Evolutionary conservation across 2,797 vertebrate genomes (phyloP).

Genomic region (Hydrophis major): DNA sequence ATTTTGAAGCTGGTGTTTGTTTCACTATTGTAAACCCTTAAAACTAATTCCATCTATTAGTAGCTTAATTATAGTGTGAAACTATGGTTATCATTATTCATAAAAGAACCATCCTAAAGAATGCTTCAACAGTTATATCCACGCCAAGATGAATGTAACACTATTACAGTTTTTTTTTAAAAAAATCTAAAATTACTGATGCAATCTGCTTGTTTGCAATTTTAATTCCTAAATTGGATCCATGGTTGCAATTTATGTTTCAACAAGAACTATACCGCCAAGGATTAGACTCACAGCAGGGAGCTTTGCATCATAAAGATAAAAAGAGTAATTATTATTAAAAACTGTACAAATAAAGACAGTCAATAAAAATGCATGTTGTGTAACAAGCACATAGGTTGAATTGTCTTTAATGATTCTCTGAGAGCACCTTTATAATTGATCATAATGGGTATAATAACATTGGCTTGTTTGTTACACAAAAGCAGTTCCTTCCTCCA

Average conservation of each 20-base stretch:
- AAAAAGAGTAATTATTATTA: constrained; percentile 7
- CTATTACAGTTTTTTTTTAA: too few relatives aligned
- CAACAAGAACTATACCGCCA: constrained; percentile 14
- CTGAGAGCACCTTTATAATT: constrained; percentile 7
- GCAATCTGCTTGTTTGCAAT: neutral
- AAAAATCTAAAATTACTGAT: neutral
- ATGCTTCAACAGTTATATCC: neutral
- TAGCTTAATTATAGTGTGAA: neutral
- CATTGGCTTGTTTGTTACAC: neutral
- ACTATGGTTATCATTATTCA: neutral
- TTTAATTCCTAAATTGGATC: constrained; percentile 1
- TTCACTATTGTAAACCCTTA: neutral
- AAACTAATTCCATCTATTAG: neutral
- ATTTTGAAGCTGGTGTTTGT: neutral
- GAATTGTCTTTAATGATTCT: neutral
- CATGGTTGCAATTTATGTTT: neutral
- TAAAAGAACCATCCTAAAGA: neutral
- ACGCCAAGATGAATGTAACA: too few relatives aligned
- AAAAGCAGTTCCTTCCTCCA: neutral
- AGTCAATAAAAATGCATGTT: constrained; percentile 11
- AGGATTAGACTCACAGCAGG: constrained; percentile 6
- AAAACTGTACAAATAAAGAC: neutral
- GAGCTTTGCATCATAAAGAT: constrained; percentile 13
- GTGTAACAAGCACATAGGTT: neutral
- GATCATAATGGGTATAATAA: neutral